Percentiles rank a stretch among this genome's conserved stretches.
Evolutionary conservation across 1,140 invertebrate species (phyloP).

Genomic region (Stegodyphus mimosarum): DNA sequence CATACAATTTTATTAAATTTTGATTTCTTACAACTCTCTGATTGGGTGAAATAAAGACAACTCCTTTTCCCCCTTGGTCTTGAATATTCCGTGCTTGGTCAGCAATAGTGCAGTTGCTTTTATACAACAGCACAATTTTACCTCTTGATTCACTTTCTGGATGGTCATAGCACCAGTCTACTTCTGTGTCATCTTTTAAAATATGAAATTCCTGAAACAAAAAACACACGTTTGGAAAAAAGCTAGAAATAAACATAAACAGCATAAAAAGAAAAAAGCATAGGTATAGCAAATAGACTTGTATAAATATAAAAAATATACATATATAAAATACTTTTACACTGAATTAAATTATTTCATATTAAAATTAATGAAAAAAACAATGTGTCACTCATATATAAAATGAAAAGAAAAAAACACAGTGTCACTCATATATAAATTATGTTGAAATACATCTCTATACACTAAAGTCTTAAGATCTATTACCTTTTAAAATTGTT

Average conservation of each 20-base stretch:
- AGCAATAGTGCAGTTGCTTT: conserved; percentile 34
- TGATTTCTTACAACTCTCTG: conserved; percentile 9
- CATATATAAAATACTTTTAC: no score
- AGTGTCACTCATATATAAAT: no score
- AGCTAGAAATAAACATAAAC: not conserved
- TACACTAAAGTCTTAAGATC: no score
- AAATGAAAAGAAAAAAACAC: no score
- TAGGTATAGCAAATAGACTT: no score
- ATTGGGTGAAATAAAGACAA: conserved; percentile 27
- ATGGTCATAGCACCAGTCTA: conserved; percentile 51
- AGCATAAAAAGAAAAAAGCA: not conserved
- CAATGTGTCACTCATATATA: no score
- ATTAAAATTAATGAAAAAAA: no score
- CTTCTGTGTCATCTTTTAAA: conserved; percentile 18
- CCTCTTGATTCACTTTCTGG: conserved; percentile 38
- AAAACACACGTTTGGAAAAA: not conserved
- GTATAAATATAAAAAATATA: no score
- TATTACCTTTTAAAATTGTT: no score
- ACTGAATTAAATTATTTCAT: no score
- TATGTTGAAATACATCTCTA: no score
- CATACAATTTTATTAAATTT: no score
- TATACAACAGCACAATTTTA: conserved; percentile 32
- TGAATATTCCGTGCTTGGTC: conserved; percentile 33
- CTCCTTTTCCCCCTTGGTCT: conserved; percentile 34
- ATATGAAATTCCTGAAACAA: conserved; percentile 33